Evolutionary conservation across 2,113 vertebrate genomes (phyloP), one percentile per base, ranked within the genome.

Genomic region (Epinephelus lanceolatus): DNA sequence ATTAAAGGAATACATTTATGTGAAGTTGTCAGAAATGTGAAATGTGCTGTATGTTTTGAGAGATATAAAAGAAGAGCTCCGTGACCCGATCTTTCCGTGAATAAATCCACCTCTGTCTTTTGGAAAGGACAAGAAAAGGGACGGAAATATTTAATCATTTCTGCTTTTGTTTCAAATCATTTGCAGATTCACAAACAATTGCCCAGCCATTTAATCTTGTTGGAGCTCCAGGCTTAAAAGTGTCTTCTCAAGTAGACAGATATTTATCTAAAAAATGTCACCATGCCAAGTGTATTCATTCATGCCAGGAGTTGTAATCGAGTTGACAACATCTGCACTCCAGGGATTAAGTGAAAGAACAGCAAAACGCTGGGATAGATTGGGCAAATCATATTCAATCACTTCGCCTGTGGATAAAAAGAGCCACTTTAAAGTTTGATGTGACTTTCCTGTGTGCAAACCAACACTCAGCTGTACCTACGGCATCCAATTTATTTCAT

Each of bases 281-380:
- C 78, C 10, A 25, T 88, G 91, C 92, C 90, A 90, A 88, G 87
- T 86, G 87, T 88, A 88, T 89, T 93, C 85, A 79, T 91, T 95
- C 84, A 91, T 84, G 88, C 91, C 81, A 87, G 84, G 80, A 93
- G 89, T 92, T 90, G 89, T 94, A 94, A 94, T 94, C 80, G 74
- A 93, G 88, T 93, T 94, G 92, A 95, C 93, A 95, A 93, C 91
- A 92, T 94, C 89, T 88, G 70, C 92, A 94, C 92, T 92, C 87
- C 86, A 92, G 89, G 88, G 92, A 94, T 91, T 93, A 92, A 88
- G 89, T 84, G 86, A 91, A 84, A 90, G 83, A 93, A 90, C 76
- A 82, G 85, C 75, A 88, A 90, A 88, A 90, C 19, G 51, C 56
- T 71, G 60, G 59, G 79, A 83, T 67, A 78, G 89, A 90, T 90